Evolutionary conservation across 2,113 vertebrate species (phyloP).

Genomic region (Setophaga petechia): DNA sequence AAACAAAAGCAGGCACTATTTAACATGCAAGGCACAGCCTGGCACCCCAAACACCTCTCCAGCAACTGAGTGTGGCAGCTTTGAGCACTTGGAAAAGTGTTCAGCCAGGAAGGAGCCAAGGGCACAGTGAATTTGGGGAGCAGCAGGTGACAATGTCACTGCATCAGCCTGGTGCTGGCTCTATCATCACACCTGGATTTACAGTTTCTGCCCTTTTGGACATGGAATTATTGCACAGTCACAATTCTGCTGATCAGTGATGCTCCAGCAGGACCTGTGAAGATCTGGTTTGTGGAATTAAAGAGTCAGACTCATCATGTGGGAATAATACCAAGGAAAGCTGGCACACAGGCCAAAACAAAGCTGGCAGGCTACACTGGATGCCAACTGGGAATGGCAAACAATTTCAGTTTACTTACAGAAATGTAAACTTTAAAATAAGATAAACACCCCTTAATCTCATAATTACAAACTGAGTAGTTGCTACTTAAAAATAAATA

Average conservation of each 20-base stretch:
- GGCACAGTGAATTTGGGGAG: background rate
- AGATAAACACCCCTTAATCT: background rate
- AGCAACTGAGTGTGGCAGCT: background rate
- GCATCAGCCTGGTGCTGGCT: background rate
- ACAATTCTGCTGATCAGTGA: background rate
- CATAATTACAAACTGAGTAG: background rate
- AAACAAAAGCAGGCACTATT: constrained; percentile 16
- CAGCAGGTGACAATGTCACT: background rate
- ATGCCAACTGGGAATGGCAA: background rate
- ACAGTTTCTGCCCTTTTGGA: background rate
- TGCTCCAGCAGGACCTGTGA: background rate
- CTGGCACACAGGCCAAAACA: background rate
- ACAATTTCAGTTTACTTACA: background rate
- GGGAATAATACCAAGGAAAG: background rate
- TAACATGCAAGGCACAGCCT: constrained; percentile 46
- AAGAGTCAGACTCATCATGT: background rate
- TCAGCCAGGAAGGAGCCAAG: background rate
- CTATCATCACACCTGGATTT: background rate
- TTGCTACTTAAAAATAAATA: background rate
- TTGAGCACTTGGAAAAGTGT: background rate
- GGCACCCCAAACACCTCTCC: background rate
- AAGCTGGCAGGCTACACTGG: background rate
- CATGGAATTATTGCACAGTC: background rate
- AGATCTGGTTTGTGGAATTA: background rate
- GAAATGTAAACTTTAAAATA: background rate